Evolutionary conservation across 2,888 invertebrate genomes (phyloP).

Genomic region (Amphipyra tragopoginis): DNA sequence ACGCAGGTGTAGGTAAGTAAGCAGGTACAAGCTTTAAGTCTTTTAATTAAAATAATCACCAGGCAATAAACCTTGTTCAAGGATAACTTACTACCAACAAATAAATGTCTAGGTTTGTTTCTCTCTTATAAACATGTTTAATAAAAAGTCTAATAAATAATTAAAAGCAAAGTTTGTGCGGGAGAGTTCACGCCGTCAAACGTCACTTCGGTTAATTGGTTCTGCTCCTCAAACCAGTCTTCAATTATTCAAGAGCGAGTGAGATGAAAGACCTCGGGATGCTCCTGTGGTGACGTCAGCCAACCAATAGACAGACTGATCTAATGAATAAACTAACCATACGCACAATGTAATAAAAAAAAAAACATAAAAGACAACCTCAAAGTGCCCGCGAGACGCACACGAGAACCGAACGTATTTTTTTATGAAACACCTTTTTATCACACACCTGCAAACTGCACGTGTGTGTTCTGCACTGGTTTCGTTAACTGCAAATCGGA

Average conservation of each 20-base stretch:
- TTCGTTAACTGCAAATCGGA: constrained; percentile 13
- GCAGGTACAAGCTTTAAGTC: constrained; percentile 56
- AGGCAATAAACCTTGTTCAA: constrained; percentile 51
- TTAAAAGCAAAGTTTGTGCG: constrained; percentile 43
- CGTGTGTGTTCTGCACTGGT: constrained; percentile 39
- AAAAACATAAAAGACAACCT: constrained; percentile 42
- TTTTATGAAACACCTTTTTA: constrained; percentile 60
- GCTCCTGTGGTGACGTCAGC: constrained; percentile 79
- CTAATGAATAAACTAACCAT: constrained; percentile 73
- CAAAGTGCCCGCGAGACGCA: constrained; percentile 31
- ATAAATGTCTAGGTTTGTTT: background rate
- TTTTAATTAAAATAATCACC: constrained; percentile 65
- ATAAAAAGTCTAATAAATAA: constrained; percentile 30
- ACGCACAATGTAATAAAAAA: constrained; percentile 51
- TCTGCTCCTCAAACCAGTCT: constrained; percentile 59
- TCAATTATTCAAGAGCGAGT: constrained; percentile 64
- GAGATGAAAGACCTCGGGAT: constrained; percentile 71
- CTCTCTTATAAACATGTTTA: constrained; percentile 25
- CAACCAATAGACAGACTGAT: constrained; percentile 68
- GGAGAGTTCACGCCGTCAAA: constrained; percentile 44
- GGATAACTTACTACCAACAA: constrained; percentile 7
- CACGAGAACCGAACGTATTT: constrained; percentile 43
- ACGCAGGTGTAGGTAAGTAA: no score
- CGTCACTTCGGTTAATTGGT: constrained; percentile 56
- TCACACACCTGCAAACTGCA: constrained; percentile 57